Percentiles rank a stretch among this genome's conserved stretches.
Evolutionary conservation across 2,797 vertebrate genomes (phyloP).

Genomic region (Pantherophis alleghaniensis): DNA sequence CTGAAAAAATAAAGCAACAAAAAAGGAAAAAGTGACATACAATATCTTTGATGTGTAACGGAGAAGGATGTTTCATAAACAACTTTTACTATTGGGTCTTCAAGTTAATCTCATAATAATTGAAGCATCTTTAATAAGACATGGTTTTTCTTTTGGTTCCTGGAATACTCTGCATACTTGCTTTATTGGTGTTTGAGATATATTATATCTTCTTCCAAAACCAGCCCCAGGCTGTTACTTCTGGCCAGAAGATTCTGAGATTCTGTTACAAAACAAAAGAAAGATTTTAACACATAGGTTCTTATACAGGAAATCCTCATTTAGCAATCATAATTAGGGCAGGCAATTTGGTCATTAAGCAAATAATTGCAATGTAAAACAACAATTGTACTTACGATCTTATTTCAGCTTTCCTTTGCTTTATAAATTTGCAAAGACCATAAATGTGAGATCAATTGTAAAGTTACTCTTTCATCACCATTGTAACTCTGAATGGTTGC

Average conservation of each 20-base stretch:
- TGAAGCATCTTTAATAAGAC: too few relatives aligned
- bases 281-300: neutral
- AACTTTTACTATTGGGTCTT: neutral
- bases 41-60: neutral
- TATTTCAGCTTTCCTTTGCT: neutral
- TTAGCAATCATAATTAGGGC: neutral
- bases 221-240: neutral
- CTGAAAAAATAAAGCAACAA: neutral
- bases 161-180: neutral
- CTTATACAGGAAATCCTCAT: neutral
- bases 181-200: neutral
- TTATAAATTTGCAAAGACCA: neutral
- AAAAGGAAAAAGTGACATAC: neutral
- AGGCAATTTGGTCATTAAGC: neutral
- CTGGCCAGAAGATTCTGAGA: neutral
- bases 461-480: neutral
- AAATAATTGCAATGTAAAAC: neutral
- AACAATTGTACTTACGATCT: neutral
- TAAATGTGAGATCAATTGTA: neutral
- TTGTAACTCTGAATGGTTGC: neutral
- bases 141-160: neutral
- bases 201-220: neutral
- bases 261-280: neutral
- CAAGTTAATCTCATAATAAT: neutral
- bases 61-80: neutral